Evolutionary conservation across 2,888 invertebrate genomes (phyloP).

Genomic region (Deilephila elpenor): DNA sequence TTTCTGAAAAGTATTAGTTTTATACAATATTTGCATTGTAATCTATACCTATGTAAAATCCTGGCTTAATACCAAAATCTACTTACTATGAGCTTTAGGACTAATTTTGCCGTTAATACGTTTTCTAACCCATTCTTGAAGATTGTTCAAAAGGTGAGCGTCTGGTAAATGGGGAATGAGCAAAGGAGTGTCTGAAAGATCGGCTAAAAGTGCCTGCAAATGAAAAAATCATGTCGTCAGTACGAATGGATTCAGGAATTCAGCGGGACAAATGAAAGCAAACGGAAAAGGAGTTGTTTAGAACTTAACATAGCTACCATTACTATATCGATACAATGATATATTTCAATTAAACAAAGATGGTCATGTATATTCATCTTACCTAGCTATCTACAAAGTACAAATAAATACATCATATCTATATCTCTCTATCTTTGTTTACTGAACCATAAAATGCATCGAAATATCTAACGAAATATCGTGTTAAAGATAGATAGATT

Average conservation of each 20-base stretch:
- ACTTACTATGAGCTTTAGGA: conserved; percentile 60
- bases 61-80: neutral
- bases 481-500: too few species aligned
- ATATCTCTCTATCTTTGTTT: too few species aligned
- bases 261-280: neutral
- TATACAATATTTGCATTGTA: conserved; percentile 46
- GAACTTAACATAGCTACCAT: too few species aligned
- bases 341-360: too few species aligned
- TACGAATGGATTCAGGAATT: neutral
- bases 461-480: too few species aligned
- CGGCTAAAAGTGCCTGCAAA: conserved; percentile 70
- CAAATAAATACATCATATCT: too few species aligned
- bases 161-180: conserved; percentile 75
- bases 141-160: conserved; percentile 65
- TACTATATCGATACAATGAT: too few species aligned
- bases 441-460: too few species aligned
- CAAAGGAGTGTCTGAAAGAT: conserved; percentile 66
- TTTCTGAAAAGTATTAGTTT: conserved; percentile 89
- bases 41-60: neutral
- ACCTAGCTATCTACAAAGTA: too few species aligned
- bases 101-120: conserved; percentile 64
- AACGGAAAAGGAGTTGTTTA: too few species aligned
- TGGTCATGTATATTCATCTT: too few species aligned
- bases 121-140: conserved; percentile 70
- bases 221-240: conserved; percentile 9